These are phyloP conservation scores for Tyrophagus putrescentiae DNA, from an alignment of 1,140 invertebrate species.

Conservation along the genomic window DNA sequence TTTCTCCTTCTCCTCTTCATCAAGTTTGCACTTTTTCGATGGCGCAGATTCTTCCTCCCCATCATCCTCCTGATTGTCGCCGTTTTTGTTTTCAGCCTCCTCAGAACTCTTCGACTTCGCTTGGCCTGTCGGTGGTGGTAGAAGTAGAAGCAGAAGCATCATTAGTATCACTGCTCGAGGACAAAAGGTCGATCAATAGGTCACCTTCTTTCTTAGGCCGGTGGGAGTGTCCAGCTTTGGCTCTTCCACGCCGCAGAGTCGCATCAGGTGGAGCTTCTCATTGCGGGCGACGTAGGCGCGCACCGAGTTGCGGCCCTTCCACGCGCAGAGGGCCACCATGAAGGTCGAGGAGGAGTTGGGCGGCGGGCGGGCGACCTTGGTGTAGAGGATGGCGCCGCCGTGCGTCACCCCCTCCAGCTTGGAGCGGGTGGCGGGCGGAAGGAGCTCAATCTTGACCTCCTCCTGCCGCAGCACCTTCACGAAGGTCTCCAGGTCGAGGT, in stretches of 20 bases:
- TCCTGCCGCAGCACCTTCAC: conserved; percentile 14
- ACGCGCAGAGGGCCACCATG: conserved; percentile 63
- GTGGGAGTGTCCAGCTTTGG: too few species aligned
- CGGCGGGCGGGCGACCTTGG: not conserved
- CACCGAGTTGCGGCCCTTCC: conserved; percentile 70
- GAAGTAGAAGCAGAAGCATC: too few species aligned
- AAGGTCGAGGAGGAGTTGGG: conserved; percentile 47
- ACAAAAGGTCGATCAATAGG: too few species aligned
- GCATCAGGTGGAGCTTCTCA: conserved; percentile 67
- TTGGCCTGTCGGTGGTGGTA: too few species aligned
- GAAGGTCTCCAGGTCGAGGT: conserved; percentile 2
- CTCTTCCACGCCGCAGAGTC: conserved; percentile 64
- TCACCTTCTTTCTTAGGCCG: too few species aligned
- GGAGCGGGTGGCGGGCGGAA: conserved; percentile 28
- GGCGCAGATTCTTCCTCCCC: too few species aligned
- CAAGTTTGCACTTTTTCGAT: too few species aligned
- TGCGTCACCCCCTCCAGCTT: not conserved
- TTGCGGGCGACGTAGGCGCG: conserved; percentile 65
- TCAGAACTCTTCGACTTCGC: too few species aligned
- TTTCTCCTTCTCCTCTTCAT: too few species aligned
- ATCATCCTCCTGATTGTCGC: too few species aligned
- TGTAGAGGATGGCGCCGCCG: conserved; percentile 12
- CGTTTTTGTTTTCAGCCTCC: too few species aligned
- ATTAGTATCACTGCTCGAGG: too few species aligned
- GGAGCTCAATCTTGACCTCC: conserved; percentile 35